Base-by-base conservation (phyloP, 2,888 invertebrate genomes). In the Myopa testacea region DNA sequence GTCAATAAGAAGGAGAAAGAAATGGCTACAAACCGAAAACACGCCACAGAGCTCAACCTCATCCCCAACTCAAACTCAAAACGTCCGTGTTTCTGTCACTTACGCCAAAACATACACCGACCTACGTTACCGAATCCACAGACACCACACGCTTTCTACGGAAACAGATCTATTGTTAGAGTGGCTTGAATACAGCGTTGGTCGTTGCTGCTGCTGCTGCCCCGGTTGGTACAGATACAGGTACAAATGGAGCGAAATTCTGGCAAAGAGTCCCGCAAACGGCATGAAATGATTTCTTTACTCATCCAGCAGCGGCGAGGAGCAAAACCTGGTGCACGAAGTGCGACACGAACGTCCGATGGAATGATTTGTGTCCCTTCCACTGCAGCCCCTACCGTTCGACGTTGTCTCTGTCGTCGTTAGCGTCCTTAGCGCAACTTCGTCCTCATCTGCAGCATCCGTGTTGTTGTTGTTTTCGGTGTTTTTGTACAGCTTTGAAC, bases 281-380 rank as follows among this genome's bases (percentile, higher is more conserved):
- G 58, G 55, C 67, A 52, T 52, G 55, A 75, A 68, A 75, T 68
- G 68, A 75, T 40, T 68, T 75, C 75, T 68, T 60, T 62, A 34
- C 65, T 52, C 67, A 68, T 45, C 19, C 5, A 52, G 40, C 37
- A 55, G 55, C 5, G 19, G 14, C 50, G 45, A 40, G 62, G 10
- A 34, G 38, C 7, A 52, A 65, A 55, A 50, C 45, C 12, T 7
- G 37, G 12, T n/a, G 40, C 65, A 65, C 63, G 45, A 74, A 71
- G 63, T 74, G 74, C 74, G 74, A 67, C 60, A 63, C 45, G 65
- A 62, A 75, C 19, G 82, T 81, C 81, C 81, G 80, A 81, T 81
- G 80, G 81, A 82, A 82, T 82, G 82, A 82, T 82, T 82, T 82
- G 82, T 82, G 81, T 82, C 81, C 80, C 81, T 81, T 81, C 82